A percentile compares a stretch with the other conserved stretches of the same genome.
phyloP scores from a whole-genome alignment of 2,797 vertebrate genomes.

The Manis javanica region DNA sequence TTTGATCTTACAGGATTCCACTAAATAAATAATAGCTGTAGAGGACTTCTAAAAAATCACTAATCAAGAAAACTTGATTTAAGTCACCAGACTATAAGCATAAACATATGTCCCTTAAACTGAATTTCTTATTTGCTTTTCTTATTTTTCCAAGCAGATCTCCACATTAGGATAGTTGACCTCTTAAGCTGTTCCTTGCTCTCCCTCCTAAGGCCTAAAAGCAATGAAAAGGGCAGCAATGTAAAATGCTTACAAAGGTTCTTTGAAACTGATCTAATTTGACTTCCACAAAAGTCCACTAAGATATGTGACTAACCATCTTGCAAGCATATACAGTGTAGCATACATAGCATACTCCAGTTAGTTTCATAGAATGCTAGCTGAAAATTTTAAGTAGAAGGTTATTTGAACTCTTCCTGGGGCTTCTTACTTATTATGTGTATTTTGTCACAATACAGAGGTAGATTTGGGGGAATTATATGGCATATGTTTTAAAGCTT shows the following conservation, averaged over 20 bases:
- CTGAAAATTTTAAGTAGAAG: background rate
- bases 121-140: conserved; percentile 63
- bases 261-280: conserved; percentile 48
- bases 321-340: background rate
- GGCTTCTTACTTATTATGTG: background rate
- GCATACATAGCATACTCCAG: background rate
- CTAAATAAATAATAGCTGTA: conserved; percentile 51
- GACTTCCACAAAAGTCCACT: background rate
- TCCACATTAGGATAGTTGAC: background rate
- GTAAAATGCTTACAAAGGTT: background rate
- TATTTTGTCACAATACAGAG: conserved; percentile 14
- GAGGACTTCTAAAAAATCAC: background rate
- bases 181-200: conserved; percentile 10
- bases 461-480: background rate
- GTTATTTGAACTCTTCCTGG: conserved; percentile 35
- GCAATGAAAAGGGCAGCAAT: background rate
- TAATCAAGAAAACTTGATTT: conserved; percentile 41
- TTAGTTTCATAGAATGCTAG: background rate
- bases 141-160: conserved; percentile 36
- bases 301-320: background rate
- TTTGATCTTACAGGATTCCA: conserved; percentile 46
- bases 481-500: conserved; percentile 28
- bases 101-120: background rate
- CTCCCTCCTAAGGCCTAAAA: background rate
- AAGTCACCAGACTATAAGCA: background rate